Evolutionary conservation across 2,797 vertebrate genomes (phyloP).

Genomic region (Chelon auratus): DNA sequence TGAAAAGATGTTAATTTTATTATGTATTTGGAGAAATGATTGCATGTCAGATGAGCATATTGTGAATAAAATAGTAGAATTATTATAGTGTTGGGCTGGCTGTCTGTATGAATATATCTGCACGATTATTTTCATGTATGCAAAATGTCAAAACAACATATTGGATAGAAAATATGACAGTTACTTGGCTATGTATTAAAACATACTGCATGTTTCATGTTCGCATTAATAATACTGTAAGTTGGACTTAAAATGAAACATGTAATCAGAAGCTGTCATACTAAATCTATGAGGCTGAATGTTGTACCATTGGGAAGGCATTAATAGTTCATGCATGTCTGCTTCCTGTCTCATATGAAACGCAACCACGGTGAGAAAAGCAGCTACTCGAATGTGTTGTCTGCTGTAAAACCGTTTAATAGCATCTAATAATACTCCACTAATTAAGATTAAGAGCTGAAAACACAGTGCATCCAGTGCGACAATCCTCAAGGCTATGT

Average conservation of each 20-base stretch:
- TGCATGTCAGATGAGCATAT: neutral
- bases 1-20: too few species aligned
- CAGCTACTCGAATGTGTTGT: constrained; percentile 33
- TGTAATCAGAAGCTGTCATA: too few species aligned
- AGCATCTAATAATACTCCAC: constrained; percentile 30
- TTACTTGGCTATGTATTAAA: neutral
- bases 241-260: too few species aligned
- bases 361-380: constrained; percentile 20
- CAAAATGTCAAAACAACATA: neutral
- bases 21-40: neutral
- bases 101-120: neutral
- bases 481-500: constrained; percentile 15
- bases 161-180: neutral
- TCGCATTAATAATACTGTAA: neutral
- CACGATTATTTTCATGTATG: neutral
- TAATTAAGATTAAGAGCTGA: constrained; percentile 42
- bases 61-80: too few species aligned
- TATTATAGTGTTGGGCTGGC: neutral
- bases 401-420: constrained; percentile 19
- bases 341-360: constrained; percentile 11
- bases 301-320: constrained; percentile 15
- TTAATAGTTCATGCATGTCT: constrained; percentile 1
- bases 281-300: neutral
- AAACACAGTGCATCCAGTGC: constrained; percentile 8
- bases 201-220: neutral